Base-by-base conservation (phyloP, 2,888 invertebrate genomes). In the Caenorhabditis macrosperma region DNA sequence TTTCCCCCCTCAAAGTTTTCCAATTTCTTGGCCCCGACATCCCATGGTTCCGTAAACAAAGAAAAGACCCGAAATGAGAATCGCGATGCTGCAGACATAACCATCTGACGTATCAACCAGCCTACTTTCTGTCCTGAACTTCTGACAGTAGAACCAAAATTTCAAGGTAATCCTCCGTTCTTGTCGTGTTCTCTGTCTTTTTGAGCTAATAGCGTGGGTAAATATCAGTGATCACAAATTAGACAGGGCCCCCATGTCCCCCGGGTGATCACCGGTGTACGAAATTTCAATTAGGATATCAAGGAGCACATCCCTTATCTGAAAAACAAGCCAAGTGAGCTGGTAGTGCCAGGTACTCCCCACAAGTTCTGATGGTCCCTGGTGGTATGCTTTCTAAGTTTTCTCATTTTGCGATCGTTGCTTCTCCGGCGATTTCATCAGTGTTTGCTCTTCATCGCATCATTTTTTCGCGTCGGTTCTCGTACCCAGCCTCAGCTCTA, bases 381-480 rank as follows among this genome's bases (percentile, higher is more conserved):
- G 20, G 54, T 54, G 54, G 33, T 7, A 17, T 44, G 44, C 44
- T 20, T 33, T 55, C 44, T 64, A 57, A 64, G n/a, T n/a, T 59
- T 74, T 52, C 74, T 74, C 63, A 44, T 55, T 52, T 60, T 44
- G 55, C 63, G 30, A 22, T 28, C 26, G 38, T 44, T 55, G 26
- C 48, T 60, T 48, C 52, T 52, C 3, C 33, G 44, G 26, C 24
- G 30, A 9, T 72, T 30, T 38, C 35, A 30, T 41, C 46, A 74
- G 64, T 74, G 74, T 74, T 74, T 74, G 64, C 74, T 41, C 48
- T 46, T 74, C 74, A 74, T 74, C 74, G 24, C 74, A 74, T 74
- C 74, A 74, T 74, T 48, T 26, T 15, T 48, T 24, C 55, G n/a
- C 17, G 20, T 33, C 26, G 44, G 63, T 72, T 72, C 63, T 54